A percentile compares a stretch with the other conserved stretches of the same genome.
Evolutionary conservation across 2,113 vertebrate species (phyloP).

Genomic region (Dendrocopos noguchii): DNA sequence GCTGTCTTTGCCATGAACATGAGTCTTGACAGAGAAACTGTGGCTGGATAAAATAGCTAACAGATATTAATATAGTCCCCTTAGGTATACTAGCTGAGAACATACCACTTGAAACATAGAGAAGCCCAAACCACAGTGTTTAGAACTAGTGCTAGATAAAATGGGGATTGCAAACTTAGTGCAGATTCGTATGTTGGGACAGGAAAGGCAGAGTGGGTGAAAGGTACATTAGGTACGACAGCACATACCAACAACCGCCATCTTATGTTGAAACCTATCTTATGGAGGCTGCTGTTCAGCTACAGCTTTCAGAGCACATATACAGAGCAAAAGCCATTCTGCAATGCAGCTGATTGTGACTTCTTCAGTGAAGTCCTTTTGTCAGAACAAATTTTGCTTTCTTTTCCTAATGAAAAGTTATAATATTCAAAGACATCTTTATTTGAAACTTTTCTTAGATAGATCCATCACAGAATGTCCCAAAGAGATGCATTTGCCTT

Average conservation of each 20-base stretch:
- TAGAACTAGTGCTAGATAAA: neutral
- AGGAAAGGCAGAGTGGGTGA: neutral
- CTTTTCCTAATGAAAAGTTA: neutral
- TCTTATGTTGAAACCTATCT: neutral
- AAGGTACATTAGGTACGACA: neutral
- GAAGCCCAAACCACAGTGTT: neutral
- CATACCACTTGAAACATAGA: neutral
- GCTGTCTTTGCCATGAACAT: constrained; percentile 38
- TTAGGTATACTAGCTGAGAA: neutral
- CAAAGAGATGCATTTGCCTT: neutral
- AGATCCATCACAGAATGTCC: neutral
- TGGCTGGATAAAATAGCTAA: constrained; percentile 25
- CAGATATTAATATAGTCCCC: constrained; percentile 6
- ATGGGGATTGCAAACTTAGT: neutral
- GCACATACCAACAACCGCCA: neutral
- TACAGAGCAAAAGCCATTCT: neutral
- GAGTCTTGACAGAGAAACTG: constrained; percentile 31
- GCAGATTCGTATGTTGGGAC: neutral
- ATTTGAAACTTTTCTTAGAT: neutral
- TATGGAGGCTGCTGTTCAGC: neutral
- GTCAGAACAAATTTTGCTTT: neutral
- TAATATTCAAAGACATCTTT: neutral
- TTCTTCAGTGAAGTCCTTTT: neutral
- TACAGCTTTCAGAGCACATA: neutral
- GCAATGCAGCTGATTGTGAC: neutral